Evolutionary conservation across 2,113 vertebrate species (phyloP).

Genomic region (Coturnix japonica): DNA sequence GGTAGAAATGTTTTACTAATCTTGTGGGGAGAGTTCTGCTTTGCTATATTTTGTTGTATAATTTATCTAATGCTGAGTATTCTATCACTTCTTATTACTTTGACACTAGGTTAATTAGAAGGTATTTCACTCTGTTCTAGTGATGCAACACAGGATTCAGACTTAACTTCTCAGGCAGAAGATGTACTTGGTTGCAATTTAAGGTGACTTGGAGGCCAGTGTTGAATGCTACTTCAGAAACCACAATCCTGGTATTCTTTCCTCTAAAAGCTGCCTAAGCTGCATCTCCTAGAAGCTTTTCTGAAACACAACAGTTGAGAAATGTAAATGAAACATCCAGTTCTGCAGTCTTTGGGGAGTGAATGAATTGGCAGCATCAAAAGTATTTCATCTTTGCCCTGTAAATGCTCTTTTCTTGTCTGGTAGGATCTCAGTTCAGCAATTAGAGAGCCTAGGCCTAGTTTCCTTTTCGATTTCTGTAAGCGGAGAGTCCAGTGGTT

Average conservation of each 20-base stretch:
- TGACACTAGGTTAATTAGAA: conserved; percentile 1
- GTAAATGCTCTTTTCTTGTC: neutral
- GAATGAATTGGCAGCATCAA: neutral
- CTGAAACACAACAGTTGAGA: neutral
- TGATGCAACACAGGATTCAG: neutral
- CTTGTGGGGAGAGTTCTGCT: neutral
- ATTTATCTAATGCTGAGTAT: neutral
- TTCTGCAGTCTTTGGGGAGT: neutral
- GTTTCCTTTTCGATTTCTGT: neutral
- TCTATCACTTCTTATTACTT: neutral
- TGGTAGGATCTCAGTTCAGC: neutral
- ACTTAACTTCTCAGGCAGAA: neutral
- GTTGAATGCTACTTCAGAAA: neutral
- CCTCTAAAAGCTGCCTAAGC: neutral
- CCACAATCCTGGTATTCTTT: neutral
- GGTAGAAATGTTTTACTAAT: neutral
- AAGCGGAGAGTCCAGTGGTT: neutral
- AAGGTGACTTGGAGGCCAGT: neutral
- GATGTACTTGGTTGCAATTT: neutral
- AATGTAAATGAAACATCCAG: neutral
- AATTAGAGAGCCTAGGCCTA: neutral
- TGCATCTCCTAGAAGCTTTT: neutral
- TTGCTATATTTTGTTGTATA: neutral
- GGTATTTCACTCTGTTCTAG: neutral
- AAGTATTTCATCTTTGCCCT: neutral